Evolutionary conservation across 2,113 vertebrate genomes (phyloP).

Genomic region (Lonchura striata): DNA sequence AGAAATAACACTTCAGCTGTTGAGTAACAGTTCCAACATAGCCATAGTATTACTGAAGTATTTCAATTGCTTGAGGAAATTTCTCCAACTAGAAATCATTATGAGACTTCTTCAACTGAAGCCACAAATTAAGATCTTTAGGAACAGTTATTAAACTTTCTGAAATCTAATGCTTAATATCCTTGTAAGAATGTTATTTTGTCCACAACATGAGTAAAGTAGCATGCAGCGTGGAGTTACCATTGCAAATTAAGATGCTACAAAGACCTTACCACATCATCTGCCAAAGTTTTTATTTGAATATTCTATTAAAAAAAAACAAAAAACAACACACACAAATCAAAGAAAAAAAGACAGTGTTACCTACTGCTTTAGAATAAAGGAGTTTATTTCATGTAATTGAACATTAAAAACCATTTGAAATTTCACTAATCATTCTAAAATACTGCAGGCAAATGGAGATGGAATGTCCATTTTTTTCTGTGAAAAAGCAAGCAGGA

Average conservation of each 20-base stretch:
- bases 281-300: slow-evolving; percentile 99
- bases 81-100: background rate
- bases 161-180: background rate
- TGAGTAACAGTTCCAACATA: background rate
- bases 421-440: background rate
- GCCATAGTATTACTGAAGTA: background rate
- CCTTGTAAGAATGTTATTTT: slow-evolving; percentile 50
- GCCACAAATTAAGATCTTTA: background rate
- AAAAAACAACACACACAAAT: slow-evolving; percentile 46
- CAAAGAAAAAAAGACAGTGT: slow-evolving; percentile 75
- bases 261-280: slow-evolving; percentile 97
- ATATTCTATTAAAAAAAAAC: slow-evolving; percentile 92
- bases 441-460: background rate
- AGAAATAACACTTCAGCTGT: background rate
- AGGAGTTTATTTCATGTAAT: background rate
- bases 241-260: slow-evolving; percentile 67
- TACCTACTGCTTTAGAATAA: slow-evolving; percentile 61
- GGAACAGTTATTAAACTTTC: background rate
- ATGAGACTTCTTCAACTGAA: background rate
- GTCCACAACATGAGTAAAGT: slow-evolving; percentile 68
- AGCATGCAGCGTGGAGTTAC: slow-evolving; percentile 71
- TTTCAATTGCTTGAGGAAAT: background rate
- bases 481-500: background rate
- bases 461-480: background rate
- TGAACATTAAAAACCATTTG: background rate